These are phyloP conservation scores for Manacus vitellinus DNA, from an alignment of 2,113 vertebrate genomes.

Conservation along the genomic window DNA sequence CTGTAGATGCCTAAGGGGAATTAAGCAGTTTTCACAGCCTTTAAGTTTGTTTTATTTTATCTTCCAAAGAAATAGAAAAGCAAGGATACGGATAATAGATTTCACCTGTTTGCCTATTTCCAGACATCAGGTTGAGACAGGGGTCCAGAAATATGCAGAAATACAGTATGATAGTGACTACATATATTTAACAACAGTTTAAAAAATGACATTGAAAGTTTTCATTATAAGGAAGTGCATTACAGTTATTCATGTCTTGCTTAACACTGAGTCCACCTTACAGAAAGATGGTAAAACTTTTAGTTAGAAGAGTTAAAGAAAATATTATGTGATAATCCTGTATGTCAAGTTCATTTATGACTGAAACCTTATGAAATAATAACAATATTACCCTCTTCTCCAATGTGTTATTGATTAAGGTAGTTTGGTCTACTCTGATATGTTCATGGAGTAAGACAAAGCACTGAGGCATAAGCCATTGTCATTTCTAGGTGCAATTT, in stretches of 20 bases:
- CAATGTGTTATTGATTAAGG: neutral
- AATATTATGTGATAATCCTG: neutral
- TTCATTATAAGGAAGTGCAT: neutral
- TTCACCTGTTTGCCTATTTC: neutral
- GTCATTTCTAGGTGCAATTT: neutral
- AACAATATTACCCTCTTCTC: neutral
- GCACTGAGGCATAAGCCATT: neutral
- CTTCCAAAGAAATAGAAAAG: neutral
- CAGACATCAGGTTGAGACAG: neutral
- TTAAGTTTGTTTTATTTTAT: neutral
- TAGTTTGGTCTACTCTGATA: neutral
- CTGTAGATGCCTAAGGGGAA: neutral
- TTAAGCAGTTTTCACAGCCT: neutral
- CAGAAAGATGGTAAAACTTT: neutral
- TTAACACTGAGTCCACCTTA: neutral
- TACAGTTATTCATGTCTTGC: neutral
- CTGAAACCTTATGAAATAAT: neutral
- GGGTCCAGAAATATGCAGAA: neutral
- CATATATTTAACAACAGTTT: neutral
- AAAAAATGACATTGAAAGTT: accelerated
- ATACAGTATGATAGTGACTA: neutral
- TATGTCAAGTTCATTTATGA: neutral
- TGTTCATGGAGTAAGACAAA: neutral
- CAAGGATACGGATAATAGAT: neutral
- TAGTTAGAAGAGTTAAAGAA: neutral